These are phyloP conservation scores for Tupaia chinensis DNA, from an alignment of 2,113 vertebrate species.

Conservation along the genomic window DNA sequence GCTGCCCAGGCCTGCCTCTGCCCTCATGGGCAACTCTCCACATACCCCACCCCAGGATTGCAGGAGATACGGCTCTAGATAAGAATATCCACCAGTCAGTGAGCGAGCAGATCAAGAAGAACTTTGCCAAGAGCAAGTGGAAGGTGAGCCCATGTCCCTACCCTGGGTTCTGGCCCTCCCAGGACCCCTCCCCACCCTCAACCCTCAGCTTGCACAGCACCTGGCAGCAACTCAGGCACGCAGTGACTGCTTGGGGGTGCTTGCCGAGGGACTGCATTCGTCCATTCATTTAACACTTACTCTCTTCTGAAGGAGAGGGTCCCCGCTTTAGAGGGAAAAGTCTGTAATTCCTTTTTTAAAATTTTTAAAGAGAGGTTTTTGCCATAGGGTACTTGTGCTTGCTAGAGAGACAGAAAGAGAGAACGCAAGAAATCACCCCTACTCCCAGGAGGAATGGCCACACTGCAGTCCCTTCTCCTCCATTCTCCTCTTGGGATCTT, in stretches of 20 bases:
- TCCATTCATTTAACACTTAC: neutral
- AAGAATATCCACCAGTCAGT: slow-evolving; percentile 99
- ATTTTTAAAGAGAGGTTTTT: too few species aligned
- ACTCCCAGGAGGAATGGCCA: too few species aligned
- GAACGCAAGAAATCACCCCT: too few species aligned
- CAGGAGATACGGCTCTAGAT: slow-evolving; percentile 96
- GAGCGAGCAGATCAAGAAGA: slow-evolving; percentile 98
- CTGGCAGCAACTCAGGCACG: neutral
- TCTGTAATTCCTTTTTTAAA: too few species aligned
- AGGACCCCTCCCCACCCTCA: neutral
- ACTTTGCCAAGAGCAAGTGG: slow-evolving; percentile 99
- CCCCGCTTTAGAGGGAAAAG: neutral
- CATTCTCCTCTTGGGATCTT: too few species aligned
- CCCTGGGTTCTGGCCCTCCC: neutral
- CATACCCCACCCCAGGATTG: slow-evolving; percentile 90
- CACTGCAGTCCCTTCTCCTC: too few species aligned
- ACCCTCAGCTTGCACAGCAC: neutral
- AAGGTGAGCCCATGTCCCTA: slow-evolving; percentile 88
- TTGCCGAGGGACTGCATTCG: neutral
- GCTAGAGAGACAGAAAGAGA: too few species aligned
- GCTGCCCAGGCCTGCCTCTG: neutral
- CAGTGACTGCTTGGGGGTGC: neutral
- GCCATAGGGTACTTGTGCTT: too few species aligned
- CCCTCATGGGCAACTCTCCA: neutral
- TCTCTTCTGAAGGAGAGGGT: neutral